Percentiles rank a stretch among this genome's conserved stretches.
Evolutionary conservation across 2,888 invertebrate genomes (phyloP).

Genomic region (Agonopterix heracliana): DNA sequence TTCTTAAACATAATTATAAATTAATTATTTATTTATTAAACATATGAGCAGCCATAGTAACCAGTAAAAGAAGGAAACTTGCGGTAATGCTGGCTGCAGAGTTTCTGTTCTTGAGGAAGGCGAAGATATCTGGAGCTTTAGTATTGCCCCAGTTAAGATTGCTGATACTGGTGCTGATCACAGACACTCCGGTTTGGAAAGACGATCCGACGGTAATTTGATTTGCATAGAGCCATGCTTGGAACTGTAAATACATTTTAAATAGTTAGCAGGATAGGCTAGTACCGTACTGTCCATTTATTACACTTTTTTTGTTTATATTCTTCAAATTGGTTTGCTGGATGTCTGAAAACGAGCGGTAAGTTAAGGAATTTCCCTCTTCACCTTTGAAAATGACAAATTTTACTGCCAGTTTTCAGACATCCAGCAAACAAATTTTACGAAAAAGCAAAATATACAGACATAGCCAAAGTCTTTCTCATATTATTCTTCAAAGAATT

Average conservation of each 20-base stretch:
- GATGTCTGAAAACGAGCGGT: no score
- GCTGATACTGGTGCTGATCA: constrained; percentile 32
- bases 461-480: no score
- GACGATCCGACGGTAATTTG: constrained; percentile 37
- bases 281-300: no score
- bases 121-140: constrained; percentile 34
- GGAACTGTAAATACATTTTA: constrained; percentile 39
- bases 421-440: no score
- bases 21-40: background rate
- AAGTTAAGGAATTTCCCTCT: no score
- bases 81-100: constrained; percentile 35
- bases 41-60: constrained; percentile 16
- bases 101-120: constrained; percentile 25
- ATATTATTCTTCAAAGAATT: no score
- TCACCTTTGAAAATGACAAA: no score
- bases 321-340: no score
- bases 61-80: constrained; percentile 35
- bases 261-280: background rate
- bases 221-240: constrained; percentile 46
- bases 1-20: no score
- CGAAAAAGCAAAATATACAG: no score
- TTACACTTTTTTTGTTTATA: no score
- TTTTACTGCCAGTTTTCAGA: no score
- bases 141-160: constrained; percentile 55
- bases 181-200: constrained; percentile 33